phyloP scores from a whole-genome alignment of 2,888 invertebrate genomes.

The Hirtodrosophila alboralis region DNA sequence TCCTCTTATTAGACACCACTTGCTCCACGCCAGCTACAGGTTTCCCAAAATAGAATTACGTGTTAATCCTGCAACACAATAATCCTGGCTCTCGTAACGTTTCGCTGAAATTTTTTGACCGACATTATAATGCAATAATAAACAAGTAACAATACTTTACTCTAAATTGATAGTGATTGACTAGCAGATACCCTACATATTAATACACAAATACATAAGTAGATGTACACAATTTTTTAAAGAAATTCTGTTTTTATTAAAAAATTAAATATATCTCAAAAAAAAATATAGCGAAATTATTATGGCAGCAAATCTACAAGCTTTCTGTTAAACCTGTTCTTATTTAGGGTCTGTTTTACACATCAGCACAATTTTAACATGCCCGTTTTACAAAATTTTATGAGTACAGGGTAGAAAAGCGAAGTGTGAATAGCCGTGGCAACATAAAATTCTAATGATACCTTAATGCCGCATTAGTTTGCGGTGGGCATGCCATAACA shows the following conservation, averaged over 20 bases:
- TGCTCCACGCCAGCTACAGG: background rate
- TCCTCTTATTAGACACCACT: slow-evolving; percentile 12
- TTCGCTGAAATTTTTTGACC: slow-evolving; percentile 35
- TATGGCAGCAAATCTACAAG: too few species aligned
- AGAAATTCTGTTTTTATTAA: too few species aligned
- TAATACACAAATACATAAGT: too few species aligned
- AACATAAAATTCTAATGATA: slow-evolving; percentile 58
- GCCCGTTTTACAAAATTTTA: background rate
- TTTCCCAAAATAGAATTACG: slow-evolving; percentile 47
- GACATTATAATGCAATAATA: slow-evolving; percentile 33
- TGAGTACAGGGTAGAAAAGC: slow-evolving; percentile 6
- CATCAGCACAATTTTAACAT: too few species aligned
- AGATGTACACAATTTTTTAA: too few species aligned
- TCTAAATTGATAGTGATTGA: too few species aligned
- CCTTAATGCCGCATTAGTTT: slow-evolving; percentile 59
- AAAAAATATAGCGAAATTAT: too few species aligned
- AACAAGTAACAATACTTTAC: slow-evolving; percentile 6
- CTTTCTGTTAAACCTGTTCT: too few species aligned
- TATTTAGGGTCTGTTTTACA: too few species aligned
- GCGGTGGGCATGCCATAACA: slow-evolving; percentile 49
- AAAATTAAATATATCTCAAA: too few species aligned
- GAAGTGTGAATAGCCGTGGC: slow-evolving; percentile 39
- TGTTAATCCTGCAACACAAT: slow-evolving; percentile 52
- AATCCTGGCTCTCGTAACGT: slow-evolving; percentile 14
- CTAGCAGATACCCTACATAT: too few species aligned